Percentiles rank a stretch among this genome's conserved stretches.
These are phyloP conservation scores for Trichopria drosophilae DNA, from an alignment of 2,888 invertebrate genomes.

Conservation along the genomic window DNA sequence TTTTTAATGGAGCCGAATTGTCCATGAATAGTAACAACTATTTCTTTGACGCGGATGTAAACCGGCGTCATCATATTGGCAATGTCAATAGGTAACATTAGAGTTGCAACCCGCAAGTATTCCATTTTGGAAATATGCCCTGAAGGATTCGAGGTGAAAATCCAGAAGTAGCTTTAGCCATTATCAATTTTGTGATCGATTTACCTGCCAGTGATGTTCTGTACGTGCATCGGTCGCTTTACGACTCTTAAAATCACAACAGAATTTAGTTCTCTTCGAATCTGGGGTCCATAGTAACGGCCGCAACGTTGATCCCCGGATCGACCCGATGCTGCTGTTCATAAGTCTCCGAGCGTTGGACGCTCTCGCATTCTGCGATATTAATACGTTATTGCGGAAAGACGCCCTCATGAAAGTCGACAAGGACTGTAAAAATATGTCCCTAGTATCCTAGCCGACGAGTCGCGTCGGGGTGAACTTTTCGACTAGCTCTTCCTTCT, in stretches of 20 bases:
- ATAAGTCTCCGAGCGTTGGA: constrained; percentile 47
- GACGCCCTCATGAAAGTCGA: constrained; percentile 59
- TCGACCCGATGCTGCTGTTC: constrained; percentile 44
- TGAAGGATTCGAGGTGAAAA: too few species aligned
- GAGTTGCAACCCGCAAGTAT: too few species aligned
- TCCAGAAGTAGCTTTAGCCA: too few species aligned
- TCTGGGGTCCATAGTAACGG: constrained; percentile 42
- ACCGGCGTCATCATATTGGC: too few species aligned
- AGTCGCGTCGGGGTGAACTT: not conserved
- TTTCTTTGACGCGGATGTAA: too few species aligned
- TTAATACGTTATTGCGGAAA: constrained; percentile 59
- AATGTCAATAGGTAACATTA: too few species aligned
- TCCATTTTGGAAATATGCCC: too few species aligned
- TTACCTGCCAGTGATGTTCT: too few species aligned
- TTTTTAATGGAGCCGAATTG: too few species aligned
- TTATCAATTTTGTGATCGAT: too few species aligned
- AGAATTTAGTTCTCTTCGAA: constrained; percentile 19
- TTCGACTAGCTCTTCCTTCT: not conserved
- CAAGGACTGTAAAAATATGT: constrained; percentile 57
- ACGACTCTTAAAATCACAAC: constrained; percentile 49
- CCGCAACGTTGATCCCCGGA: constrained; percentile 47
- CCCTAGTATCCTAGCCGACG: constrained; percentile 33
- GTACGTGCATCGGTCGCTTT: constrained; percentile 53
- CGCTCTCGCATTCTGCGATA: constrained; percentile 41
- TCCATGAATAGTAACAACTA: too few species aligned